A percentile compares a stretch with the other conserved stretches of the same genome.
Evolutionary conservation across 2,113 vertebrate species (phyloP).

Genomic region (Ursus arctos): DNA sequence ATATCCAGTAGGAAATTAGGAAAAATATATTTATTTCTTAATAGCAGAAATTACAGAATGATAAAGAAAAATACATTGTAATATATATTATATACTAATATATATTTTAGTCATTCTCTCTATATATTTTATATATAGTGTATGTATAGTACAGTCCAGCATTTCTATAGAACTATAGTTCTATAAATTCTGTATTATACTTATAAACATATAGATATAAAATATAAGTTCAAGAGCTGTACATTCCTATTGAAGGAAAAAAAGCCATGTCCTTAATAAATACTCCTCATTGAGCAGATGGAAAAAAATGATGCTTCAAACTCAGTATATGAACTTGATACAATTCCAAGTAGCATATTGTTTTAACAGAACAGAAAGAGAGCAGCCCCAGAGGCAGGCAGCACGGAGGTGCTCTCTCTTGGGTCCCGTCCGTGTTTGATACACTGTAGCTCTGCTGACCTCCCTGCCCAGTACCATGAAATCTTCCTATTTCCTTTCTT

Average conservation of each 20-base stretch:
- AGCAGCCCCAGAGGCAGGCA: accelerated
- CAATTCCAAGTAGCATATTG: background rate
- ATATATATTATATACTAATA: background rate
- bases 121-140: background rate
- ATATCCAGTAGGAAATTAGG: background rate
- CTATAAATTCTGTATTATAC: no score
- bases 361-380: background rate
- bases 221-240: background rate
- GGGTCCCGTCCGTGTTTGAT: background rate
- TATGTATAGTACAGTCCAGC: background rate
- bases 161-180: background rate
- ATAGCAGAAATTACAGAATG: background rate
- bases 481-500: background rate
- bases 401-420: background rate
- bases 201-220: background rate
- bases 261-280: background rate
- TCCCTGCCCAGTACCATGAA: background rate
- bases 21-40: background rate
- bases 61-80: background rate
- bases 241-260: background rate
- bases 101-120: background rate
- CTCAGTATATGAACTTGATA: background rate
- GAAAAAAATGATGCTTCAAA: background rate
- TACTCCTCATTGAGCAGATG: background rate
- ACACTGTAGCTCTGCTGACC: background rate